Conservation (phyloP, 2,888 invertebrate genomes). For the Steinernema carpocapsae region DNA sequence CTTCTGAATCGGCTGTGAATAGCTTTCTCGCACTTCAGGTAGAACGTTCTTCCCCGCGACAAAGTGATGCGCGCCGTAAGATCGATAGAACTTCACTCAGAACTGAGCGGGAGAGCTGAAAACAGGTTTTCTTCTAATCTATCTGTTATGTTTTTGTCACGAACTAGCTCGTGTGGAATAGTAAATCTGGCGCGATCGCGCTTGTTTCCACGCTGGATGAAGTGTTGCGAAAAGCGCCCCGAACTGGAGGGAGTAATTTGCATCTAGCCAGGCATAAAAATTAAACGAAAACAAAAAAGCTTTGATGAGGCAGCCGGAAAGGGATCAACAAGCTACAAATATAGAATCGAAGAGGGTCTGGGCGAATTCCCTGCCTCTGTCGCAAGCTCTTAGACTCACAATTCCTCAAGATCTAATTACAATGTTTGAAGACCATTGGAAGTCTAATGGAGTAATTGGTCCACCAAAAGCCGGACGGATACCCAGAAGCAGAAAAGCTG, state of each 20-base stretch:
- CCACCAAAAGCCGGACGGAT: neutral
- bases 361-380: neutral
- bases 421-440: neutral
- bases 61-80: slow-evolving; percentile 30
- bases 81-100: slow-evolving; percentile 24
- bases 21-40: neutral
- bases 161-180: slow-evolving; percentile 13
- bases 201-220: neutral
- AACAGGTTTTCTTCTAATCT: slow-evolving; percentile 32
- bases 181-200: slow-evolving; percentile 26
- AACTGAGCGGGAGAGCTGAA: slow-evolving; percentile 9
- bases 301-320: neutral
- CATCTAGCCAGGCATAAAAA: neutral
- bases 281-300: neutral
- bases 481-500: neutral
- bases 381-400: neutral
- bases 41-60: slow-evolving; percentile 1
- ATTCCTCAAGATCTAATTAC: slow-evolving; percentile 4
- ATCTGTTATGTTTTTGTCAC: slow-evolving; percentile 31
- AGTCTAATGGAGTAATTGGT: neutral
- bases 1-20: slow-evolving; percentile 7
- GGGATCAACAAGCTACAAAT: neutral
- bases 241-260: too few relatives aligned
- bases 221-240: neutral
- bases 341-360: neutral